Base-by-base conservation (phyloP, 1,140 invertebrate species). In the Cyphomyrmex costatus region DNA sequence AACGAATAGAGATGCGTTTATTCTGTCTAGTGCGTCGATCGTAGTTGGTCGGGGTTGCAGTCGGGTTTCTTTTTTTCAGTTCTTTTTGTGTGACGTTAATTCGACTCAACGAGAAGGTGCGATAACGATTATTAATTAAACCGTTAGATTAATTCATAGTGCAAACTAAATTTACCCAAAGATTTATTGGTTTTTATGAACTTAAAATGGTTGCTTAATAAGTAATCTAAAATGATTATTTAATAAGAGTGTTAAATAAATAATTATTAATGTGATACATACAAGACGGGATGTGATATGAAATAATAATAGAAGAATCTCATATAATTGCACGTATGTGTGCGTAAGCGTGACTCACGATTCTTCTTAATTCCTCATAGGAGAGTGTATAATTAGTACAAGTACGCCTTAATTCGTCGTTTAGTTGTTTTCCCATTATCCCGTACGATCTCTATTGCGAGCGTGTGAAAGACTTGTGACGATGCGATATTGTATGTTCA, bases 311-410 rank as follows among this genome's bases (percentile, higher is more conserved):
- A 68, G 16, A 30, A 63, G 19, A 21, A 12, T 3, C n/a, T n/a
- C 3, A 1, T 30, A 6, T 51, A 51, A 27, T 51, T 51, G 7
- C 14, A 5, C 2, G 30, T 36, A 12, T 24, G 63, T 33, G 63
- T 58, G 51, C 42, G 16, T 8, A 58, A 27, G 3, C 19, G 12
- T 58, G 53, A 83, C 36, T 83, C 68, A 74, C 19, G 14, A 60
- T 73, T 70, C 79, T 58, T 70, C 78, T 61, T 73, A 46, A 60
- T 60, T 46, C n/a, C n/a, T 33, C 27, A 8, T 1, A 56, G 2
- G 6, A 1, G 24, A 71, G 79, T 12, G 36, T 73, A 74, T 74
- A 83, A 83, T 83, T 83, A 74, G 24, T 24, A 30, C 36, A 27
- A 83, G 19, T 27, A 21, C 36, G 19, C 16, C 19, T 8, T 27